Evolutionary conservation across 2,113 vertebrate species (phyloP).

Genomic region (Sinocyclocheilus grahami): DNA sequence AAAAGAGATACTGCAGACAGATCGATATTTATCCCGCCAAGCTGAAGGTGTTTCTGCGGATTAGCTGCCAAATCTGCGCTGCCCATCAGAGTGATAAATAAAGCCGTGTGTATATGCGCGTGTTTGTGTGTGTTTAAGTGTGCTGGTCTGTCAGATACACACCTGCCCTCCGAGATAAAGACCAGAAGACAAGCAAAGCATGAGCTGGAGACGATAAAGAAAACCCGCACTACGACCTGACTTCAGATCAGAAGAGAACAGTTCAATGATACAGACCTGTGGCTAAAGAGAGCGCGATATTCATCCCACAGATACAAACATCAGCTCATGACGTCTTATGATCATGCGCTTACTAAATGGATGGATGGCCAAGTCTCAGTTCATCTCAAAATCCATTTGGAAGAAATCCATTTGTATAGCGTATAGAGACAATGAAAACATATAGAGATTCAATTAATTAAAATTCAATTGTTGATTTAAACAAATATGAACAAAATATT

Average conservation of each 20-base stretch:
- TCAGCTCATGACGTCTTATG: neutral
- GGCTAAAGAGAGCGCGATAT: neutral
- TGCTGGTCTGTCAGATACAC: conserved; percentile 10
- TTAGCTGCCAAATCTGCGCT: conserved; percentile 48
- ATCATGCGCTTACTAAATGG: neutral
- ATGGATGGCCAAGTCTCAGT: neutral
- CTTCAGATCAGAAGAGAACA: neutral
- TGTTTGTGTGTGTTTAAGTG: neutral
- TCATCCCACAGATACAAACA: neutral
- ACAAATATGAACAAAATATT: no score
- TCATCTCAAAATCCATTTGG: neutral
- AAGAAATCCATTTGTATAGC: neutral
- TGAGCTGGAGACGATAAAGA: conserved; percentile 12
- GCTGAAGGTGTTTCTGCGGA: conserved; percentile 54
- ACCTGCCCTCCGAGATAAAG: conserved; percentile 35
- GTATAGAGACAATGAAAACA: neutral
- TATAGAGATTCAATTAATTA: neutral
- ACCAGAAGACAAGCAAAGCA: neutral
- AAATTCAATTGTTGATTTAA: no score
- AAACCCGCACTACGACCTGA: neutral
- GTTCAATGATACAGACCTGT: neutral
- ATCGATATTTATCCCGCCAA: conserved; percentile 48
- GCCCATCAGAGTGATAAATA: conserved; percentile 52
- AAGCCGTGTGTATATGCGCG: conserved; percentile 3
- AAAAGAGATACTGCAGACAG: conserved; percentile 1